Evolutionary conservation across 2,797 vertebrate species (phyloP).

Genomic region (Tenualosa thibaudeaui): DNA sequence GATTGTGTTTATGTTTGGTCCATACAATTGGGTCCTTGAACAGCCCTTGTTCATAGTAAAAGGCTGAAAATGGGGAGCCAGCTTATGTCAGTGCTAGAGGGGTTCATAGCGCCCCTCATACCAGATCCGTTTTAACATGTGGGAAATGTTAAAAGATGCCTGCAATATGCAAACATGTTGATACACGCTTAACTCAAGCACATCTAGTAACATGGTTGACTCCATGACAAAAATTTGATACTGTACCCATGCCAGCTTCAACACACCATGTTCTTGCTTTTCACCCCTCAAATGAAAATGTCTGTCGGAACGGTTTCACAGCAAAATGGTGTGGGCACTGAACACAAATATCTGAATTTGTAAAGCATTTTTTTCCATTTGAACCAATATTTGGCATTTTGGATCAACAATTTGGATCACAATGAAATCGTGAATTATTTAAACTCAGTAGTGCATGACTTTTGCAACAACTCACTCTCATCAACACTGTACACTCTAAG

Average conservation of each 20-base stretch:
- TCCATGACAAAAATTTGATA: conserved; percentile 5
- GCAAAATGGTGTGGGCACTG: conserved; percentile 27
- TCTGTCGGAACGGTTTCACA: conserved; percentile 7
- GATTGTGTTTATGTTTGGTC: conserved; percentile 62
- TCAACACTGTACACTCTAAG: conserved; percentile 47
- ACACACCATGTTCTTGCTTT: not conserved
- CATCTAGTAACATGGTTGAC: conserved; percentile 8
- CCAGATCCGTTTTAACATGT: conserved; percentile 59
- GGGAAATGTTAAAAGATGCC: conserved; percentile 51
- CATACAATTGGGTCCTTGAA: conserved; percentile 41
- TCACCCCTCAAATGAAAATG: conserved; percentile 15
- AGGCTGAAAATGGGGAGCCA: not conserved
- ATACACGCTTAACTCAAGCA: conserved; percentile 45
- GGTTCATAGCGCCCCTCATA: conserved; percentile 19
- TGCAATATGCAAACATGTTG: conserved; percentile 44
- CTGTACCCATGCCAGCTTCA: not conserved
- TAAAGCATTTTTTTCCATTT: not conserved
- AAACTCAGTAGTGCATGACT: conserved; percentile 26
- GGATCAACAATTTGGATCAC: conserved; percentile 9
- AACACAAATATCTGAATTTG: conserved; percentile 31
- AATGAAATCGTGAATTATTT: not conserved
- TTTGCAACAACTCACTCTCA: not conserved
- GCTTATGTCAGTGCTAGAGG: conserved; percentile 20
- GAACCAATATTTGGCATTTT: conserved; percentile 33
- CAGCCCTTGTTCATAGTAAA: conserved; percentile 1